Evolutionary conservation across 2,113 vertebrate genomes (phyloP).

Genomic region (Onychostoma macrolepis): DNA sequence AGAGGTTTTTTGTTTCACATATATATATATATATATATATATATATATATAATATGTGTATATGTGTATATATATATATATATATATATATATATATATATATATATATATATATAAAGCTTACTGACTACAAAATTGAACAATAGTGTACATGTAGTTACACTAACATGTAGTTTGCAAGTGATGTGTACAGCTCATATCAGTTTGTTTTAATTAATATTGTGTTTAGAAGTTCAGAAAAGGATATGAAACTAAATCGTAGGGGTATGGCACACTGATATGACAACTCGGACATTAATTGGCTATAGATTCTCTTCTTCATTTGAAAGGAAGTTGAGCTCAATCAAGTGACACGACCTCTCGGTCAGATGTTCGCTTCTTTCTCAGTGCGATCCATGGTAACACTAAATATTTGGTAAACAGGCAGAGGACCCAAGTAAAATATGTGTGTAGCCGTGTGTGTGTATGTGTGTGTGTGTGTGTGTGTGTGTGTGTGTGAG

Average conservation of each 20-base stretch:
- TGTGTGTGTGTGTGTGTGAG: slow-evolving; percentile 1
- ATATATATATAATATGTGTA: no score
- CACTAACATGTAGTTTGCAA: not conserved
- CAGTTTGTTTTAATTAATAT: not conserved
- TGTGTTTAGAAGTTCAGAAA: not conserved
- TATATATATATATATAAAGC: no score
- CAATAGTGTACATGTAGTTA: not conserved
- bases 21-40: no score
- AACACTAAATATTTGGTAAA: slow-evolving; percentile 49
- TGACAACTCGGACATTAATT: not conserved
- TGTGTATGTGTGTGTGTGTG: not conserved
- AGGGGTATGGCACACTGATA: not conserved
- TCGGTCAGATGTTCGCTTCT: slow-evolving; percentile 49
- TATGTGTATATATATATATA: no score
- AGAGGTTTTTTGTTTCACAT: no score
- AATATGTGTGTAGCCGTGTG: slow-evolving; percentile 11
- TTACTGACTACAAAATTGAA: not conserved
- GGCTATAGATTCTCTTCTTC: slow-evolving; percentile 28
- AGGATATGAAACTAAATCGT: not conserved
- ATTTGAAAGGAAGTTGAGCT: slow-evolving; percentile 48
- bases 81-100: no score
- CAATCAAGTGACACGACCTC: slow-evolving; percentile 50
- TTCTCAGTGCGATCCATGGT: slow-evolving; percentile 44
- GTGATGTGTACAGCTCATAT: not conserved
- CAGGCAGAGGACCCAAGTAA: slow-evolving; percentile 1